These are phyloP conservation scores for Seira musarum DNA, from an alignment of 2,888 invertebrate genomes.

Conservation along the genomic window DNA sequence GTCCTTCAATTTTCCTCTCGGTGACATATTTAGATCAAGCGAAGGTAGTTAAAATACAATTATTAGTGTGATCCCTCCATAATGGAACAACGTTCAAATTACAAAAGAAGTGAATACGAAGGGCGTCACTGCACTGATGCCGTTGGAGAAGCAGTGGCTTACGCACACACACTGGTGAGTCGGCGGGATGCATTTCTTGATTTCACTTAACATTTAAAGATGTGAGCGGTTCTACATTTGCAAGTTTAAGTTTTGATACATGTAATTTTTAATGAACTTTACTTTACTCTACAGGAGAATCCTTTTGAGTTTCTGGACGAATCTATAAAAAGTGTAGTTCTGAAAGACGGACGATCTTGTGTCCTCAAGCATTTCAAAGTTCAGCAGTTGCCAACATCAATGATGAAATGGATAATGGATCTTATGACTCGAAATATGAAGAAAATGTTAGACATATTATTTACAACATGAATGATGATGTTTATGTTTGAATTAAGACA, in stretches of 20 bases:
- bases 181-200: not conserved
- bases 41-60: too few relatives aligned
- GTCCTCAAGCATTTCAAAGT: slow-evolving; percentile 71
- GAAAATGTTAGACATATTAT: slow-evolving; percentile 74
- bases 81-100: too few relatives aligned
- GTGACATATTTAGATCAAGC: too few relatives aligned
- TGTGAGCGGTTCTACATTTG: too few relatives aligned
- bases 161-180: slow-evolving; percentile 43
- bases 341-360: slow-evolving; percentile 43
- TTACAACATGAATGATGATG: not conserved
- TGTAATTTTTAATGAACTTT: not conserved
- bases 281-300: slow-evolving; percentile 26
- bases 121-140: too few relatives aligned
- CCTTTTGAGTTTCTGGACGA: slow-evolving; percentile 20
- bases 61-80: too few relatives aligned
- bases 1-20: too few relatives aligned
- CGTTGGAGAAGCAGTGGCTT: slow-evolving; percentile 27
- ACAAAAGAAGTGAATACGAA: too few relatives aligned
- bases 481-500: not conserved
- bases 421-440: slow-evolving; percentile 87
- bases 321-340: slow-evolving; percentile 5
- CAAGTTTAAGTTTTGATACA: not conserved
- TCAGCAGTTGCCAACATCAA: slow-evolving; percentile 76
- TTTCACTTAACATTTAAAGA: not conserved
- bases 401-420: slow-evolving; percentile 81